Percentiles rank a stretch among this genome's conserved stretches.
Evolutionary conservation across 2,797 vertebrate species (phyloP).

Genomic region (Poeciliopsis paucimaculata): DNA sequence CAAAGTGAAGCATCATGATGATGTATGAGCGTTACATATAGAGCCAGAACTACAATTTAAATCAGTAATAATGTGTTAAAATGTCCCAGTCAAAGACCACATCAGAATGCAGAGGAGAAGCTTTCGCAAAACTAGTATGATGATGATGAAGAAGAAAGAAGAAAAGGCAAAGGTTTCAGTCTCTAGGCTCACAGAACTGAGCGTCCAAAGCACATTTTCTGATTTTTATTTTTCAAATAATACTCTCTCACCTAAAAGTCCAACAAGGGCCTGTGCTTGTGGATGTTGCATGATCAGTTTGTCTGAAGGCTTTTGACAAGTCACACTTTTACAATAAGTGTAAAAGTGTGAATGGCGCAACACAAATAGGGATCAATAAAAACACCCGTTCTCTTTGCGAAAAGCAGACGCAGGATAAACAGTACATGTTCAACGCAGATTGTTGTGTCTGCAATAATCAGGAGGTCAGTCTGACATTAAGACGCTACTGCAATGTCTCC

Average conservation of each 20-base stretch:
- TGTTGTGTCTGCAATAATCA: conserved; percentile 47
- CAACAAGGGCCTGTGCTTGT: neutral
- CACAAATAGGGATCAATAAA: neutral
- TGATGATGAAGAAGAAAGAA: neutral
- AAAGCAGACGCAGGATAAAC: neutral
- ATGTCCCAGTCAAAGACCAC: neutral
- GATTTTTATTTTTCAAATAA: neutral
- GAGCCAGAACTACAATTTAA: neutral
- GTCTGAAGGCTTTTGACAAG: neutral
- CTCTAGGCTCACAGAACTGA: neutral
- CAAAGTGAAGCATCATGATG: neutral
- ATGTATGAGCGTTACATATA: neutral
- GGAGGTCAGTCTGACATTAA: conserved; percentile 41
- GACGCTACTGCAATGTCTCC: conserved; percentile 17
- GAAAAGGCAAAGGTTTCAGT: neutral
- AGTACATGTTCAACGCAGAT: conserved; percentile 21
- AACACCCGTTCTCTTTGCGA: neutral
- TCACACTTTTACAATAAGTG: neutral
- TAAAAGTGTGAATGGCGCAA: neutral
- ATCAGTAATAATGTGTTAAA: neutral
- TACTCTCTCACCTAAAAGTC: neutral
- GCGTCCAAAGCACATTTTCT: neutral
- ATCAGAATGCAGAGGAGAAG: neutral
- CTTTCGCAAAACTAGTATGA: neutral
- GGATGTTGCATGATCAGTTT: neutral